Evolutionary conservation across 2,797 vertebrate species (phyloP), one percentile per base, ranked within the genome.

Genomic region (Semaprochilodus insignis): DNA sequence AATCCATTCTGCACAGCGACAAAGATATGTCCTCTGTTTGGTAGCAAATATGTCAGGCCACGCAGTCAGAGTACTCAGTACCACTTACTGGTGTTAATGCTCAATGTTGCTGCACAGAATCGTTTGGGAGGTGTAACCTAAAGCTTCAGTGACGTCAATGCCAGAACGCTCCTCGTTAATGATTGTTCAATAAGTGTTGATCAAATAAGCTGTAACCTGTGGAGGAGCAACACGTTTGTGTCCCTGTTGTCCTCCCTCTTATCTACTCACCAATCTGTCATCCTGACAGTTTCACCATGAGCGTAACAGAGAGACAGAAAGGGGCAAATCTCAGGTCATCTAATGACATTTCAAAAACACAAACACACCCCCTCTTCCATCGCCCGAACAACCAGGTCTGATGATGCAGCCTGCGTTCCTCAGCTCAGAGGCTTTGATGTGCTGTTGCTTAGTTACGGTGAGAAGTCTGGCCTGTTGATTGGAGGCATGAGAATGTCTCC

Each of bases 371-470:
- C 72, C 78, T 84, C 80, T 84, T 27, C 78, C 72, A 44, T 78
- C 60, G 80, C 16, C 59, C 13, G 16, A 80, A 44, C 77, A 63
- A 74, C 44, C 52, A 78, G 80, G 78, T 77, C 67, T 81, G 85
- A 84, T 74, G 74, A 73, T 81, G 74, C 44, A 2, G 60, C 36
- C 60, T 67, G 55, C 63, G 34, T 81, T 85, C 75, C 69, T 74
- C 62, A 40, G 55, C 66, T 79, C 75, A 19, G 48, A 84, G 73
- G 57, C 79, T 86, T 74, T 78, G 79, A 87, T 85, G 65, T 81
- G 78, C 66, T 81, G 86, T 86, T 87, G 85, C 88, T 66, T 85
- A 62, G 88, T 67, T 83, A 89, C 88, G 48, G 81, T 75, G 36
- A 73, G 59, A 86, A 83, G 69, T 87, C 86, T 67, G 71, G 79